Base-by-base conservation (phyloP, 1,140 invertebrate genomes). In the Drosophila lacteicornis region DNA sequence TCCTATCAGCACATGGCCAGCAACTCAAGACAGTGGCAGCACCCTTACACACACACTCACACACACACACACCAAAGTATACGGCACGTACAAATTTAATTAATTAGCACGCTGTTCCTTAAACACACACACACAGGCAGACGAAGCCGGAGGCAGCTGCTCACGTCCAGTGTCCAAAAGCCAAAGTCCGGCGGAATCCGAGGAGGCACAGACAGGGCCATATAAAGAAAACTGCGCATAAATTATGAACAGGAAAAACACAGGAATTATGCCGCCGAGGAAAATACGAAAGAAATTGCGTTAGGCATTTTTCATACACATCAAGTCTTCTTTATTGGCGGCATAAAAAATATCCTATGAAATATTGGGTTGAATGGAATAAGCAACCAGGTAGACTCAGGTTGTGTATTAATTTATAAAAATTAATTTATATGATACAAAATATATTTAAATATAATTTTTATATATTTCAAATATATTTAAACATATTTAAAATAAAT, bases 41-140 rank as follows among this genome's bases (percentile, higher is more conserved):
- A 49, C 57, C 55, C 30, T n/a, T 45, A 51, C 38, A 42, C 55
- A 61, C 30, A 30, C 27, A 27, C 27, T n/a, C n/a, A n/a, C n/a
- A 51, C 19, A 68, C 51, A 56, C 59, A 62, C 58, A 22, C 19
- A 22, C 19, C 19, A 22, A 22, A 22, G 75, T 51, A 69, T 69
- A 78, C 56, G 63, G 66, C 84, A 88, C 84, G 84, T 88, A 88
- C 85, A 88, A 88, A 88, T 88, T 88, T 88, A 88, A 88, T 88
- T 88, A 88, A 88, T 90, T 90, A 88, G 85, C 84, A 90, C 81
- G 86, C 80, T 88, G 84, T 90, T 87, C 77, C 81, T 84, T 75
- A 73, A 87, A 79, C 75, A 86, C 56, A 83, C 71, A 62, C 46
- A 81, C 38, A 70, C 40, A 69, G 12, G n/a, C 33, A 57, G 27